Conservation (phyloP, 2,797 vertebrate species). For the Nothura maculosa region DNA sequence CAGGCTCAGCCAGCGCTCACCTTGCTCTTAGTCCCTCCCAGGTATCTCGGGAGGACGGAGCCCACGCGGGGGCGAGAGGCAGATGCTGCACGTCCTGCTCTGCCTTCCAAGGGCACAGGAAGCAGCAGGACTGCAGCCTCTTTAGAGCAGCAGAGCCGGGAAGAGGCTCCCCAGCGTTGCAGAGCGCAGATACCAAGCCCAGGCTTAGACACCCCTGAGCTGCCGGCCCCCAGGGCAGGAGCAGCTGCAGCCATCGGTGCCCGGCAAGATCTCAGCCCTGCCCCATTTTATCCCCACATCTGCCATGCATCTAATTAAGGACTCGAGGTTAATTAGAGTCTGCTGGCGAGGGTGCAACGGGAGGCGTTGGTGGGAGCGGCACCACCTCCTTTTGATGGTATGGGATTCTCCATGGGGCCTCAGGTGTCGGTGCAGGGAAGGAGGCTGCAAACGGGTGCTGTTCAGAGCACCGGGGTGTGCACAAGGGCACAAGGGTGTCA, state of each 20-base stretch:
- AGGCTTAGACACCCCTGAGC: background rate
- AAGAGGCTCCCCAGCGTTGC: background rate
- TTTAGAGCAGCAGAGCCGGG: background rate
- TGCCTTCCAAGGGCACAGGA: background rate
- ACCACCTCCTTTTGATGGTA: background rate
- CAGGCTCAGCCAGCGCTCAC: background rate
- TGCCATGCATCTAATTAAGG: slow-evolving; percentile 41
- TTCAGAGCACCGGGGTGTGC: background rate
- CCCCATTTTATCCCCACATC: background rate
- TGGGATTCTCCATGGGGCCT: background rate
- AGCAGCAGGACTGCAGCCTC: accelerated
- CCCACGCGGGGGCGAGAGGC: background rate
- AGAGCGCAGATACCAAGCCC: background rate
- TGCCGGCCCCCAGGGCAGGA: background rate
- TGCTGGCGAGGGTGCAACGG: background rate
- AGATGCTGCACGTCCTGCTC: background rate
- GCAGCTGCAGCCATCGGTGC: slow-evolving; percentile 24
- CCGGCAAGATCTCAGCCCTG: background rate
- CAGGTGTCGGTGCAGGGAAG: background rate
- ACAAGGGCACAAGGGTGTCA: background rate
- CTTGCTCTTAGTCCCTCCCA: background rate
- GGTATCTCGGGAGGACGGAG: accelerated
- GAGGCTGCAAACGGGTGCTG: background rate
- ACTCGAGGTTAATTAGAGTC: slow-evolving; percentile 32
- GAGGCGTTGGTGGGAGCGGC: background rate